Evolutionary conservation across 1,140 invertebrate genomes (phyloP), one percentile per base, ranked within the genome.

Genomic region (Drosophila albomicans): DNA sequence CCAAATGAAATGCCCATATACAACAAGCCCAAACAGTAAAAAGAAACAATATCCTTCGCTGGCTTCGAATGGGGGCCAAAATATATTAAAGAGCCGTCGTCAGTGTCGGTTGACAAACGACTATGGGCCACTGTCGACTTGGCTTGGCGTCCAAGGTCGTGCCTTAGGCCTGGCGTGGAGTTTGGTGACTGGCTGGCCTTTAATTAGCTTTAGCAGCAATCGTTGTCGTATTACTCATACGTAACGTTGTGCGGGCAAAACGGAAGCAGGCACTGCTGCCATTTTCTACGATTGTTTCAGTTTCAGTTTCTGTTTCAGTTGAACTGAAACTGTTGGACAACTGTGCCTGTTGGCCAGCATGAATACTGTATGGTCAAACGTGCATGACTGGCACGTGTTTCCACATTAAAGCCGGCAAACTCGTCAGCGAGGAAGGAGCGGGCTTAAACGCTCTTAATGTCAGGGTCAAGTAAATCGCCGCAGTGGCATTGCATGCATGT

Each of bases 371-470:
- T 88, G 82, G 82, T 87, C 82, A 87, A 88, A 87, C 84, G 84
- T 87, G 82, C 82, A 88, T 87, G 82, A 74, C 76, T 73, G 82
- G 62, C 82, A 87, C 82, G 84, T 88, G 84, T 82, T 78, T 70
- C 54, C 7, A 20, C 54, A 25, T 28, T 6, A 41, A 77, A 75
- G 67, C 77, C 81, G 58, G 65, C 65, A 66, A 70, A 69, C 11
- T 38, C 35, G 35, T 3, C 35, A 5, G 32, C 5, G 5, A 32
- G 32, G 32, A 38, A 25, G 20, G 3, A 25, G 20, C 58, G 51
- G 65, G 52, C 48, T 41, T 41, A 65, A 82, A 46, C n/a, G 41
- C 13, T 35, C 56, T 82, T 87, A 87, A 87, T 87, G 82, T 87
- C 82, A 87, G 82, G 82, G 82, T 87, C 82, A 87, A 87, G 25